phyloP scores from a whole-genome alignment of 2,113 vertebrate genomes.

The Osmerus mordax region DNA sequence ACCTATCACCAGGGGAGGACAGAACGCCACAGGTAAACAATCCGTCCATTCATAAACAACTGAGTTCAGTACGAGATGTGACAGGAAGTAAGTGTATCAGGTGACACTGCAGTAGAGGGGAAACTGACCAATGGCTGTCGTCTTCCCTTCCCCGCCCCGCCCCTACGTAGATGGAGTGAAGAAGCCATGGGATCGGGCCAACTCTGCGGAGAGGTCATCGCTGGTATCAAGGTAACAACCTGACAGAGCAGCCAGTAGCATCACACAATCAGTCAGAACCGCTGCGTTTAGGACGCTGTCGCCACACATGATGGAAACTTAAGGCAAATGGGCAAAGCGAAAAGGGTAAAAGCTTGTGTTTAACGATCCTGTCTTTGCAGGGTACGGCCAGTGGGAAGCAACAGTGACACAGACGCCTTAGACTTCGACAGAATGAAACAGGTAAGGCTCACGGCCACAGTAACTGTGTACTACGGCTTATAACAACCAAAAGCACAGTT shows the following conservation, averaged over 20 bases:
- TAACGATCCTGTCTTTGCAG: slow-evolving; percentile 58
- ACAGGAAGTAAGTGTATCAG: too few relatives aligned
- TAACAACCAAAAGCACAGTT: neutral
- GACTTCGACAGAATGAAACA: slow-evolving; percentile 98
- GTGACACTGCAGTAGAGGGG: neutral
- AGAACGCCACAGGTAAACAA: slow-evolving; percentile 82
- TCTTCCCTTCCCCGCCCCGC: neutral
- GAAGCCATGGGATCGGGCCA: slow-evolving; percentile 96
- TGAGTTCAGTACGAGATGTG: too few relatives aligned
- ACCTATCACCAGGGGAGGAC: slow-evolving; percentile 78
- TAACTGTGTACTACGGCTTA: neutral
- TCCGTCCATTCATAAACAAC: neutral
- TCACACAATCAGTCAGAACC: too few relatives aligned
- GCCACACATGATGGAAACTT: too few relatives aligned
- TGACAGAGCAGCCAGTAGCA: neutral
- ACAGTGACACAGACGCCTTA: slow-evolving; percentile 85
- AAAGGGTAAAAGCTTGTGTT: too few relatives aligned
- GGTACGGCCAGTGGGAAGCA: slow-evolving; percentile 85
- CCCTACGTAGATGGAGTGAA: slow-evolving; percentile 80
- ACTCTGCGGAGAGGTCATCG: slow-evolving; percentile 90
- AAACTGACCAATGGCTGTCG: slow-evolving; percentile 12
- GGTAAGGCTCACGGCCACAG: slow-evolving; percentile 64
- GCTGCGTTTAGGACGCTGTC: too few relatives aligned
- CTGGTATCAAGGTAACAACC: slow-evolving; percentile 85
- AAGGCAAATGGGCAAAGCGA: too few relatives aligned